Evolutionary conservation across 2,888 invertebrate genomes (phyloP).

Genomic region (Thecophora atra): DNA sequence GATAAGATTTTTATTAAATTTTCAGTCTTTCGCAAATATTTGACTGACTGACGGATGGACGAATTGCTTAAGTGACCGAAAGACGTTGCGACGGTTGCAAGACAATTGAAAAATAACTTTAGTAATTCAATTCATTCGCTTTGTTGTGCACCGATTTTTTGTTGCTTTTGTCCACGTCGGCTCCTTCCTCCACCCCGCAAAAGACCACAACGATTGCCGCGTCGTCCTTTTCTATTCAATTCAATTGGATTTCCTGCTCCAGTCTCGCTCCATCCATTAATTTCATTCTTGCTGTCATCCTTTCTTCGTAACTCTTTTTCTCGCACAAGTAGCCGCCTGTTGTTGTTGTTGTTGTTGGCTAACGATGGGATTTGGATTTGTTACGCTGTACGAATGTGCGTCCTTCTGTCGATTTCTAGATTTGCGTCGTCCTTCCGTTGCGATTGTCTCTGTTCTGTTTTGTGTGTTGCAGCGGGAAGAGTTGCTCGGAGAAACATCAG

Average conservation of each 20-base stretch:
- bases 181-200: neutral
- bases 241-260: conserved; percentile 25
- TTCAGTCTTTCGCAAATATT: no score
- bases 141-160: conserved; percentile 6
- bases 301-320: conserved; percentile 8
- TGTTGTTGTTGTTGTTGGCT: conserved; percentile 18
- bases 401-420: neutral
- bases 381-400: conserved; percentile 7
- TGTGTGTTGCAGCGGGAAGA: conserved; percentile 9
- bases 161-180: neutral
- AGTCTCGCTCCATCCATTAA: neutral
- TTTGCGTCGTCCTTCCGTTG: neutral
- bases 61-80: neutral
- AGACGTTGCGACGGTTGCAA: neutral
- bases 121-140: conserved; percentile 27
- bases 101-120: conserved; percentile 11
- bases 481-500: neutral
- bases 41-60: no score
- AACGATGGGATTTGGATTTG: conserved; percentile 28
- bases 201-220: conserved; percentile 4
- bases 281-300: conserved; percentile 20
- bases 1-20: no score
- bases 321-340: neutral
- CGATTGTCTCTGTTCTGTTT: conserved; percentile 2
- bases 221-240: conserved; percentile 9